Evolutionary conservation across 2,113 vertebrate species (phyloP), one percentile per base, ranked within the genome.

Genomic region (Aegypius monachus): DNA sequence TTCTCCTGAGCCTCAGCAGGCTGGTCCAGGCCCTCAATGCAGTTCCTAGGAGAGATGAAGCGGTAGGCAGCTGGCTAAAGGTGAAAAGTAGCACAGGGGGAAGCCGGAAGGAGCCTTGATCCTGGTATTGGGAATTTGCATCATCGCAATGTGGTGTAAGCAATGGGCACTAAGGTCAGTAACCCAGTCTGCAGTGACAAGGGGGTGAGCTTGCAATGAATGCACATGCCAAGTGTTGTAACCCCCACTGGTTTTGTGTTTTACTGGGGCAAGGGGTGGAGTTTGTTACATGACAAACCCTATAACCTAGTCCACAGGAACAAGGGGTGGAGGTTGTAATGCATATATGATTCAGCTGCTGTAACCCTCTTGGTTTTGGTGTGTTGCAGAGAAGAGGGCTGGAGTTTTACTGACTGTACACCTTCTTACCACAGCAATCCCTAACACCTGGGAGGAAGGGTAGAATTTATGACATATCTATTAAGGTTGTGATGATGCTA

Each of bases 11-110:
- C 97, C 42, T 96, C 94, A 72, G 93, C 90, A 9, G 97, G 91
- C 75, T 96, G 97, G 93, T 98, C 94, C 52, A 98, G 93, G 88
- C 98, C 98, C 74, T 98, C 97, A 1, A 96, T 48, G 42, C 98
- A 98, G 88, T 86, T 97, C 96, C 97, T 98, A 95, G 58, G 91
- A 96, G 91, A 96, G n/a, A 97, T 38, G 81, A 83, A 93, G 62
- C 4, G 11, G 55, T 18, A 95, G 58, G 68, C 12, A 5, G 65
- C 36, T 58, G 55, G 65, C 18, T 95, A 73, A 78, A 83, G 55
- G 68, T 63, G 38, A 87, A 62, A 89, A 65, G 48, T 29, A 91
- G 72, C 32, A 50, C 22, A 20, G n/a, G 17, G 22, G 27, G 40
- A 91, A 92, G 70, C 40, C 0, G 0, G 22, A 88, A 81, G 21